Evolutionary conservation across 2,888 invertebrate genomes (phyloP), one percentile per base, ranked within the genome.

Genomic region (Clitarchus hookeri): DNA sequence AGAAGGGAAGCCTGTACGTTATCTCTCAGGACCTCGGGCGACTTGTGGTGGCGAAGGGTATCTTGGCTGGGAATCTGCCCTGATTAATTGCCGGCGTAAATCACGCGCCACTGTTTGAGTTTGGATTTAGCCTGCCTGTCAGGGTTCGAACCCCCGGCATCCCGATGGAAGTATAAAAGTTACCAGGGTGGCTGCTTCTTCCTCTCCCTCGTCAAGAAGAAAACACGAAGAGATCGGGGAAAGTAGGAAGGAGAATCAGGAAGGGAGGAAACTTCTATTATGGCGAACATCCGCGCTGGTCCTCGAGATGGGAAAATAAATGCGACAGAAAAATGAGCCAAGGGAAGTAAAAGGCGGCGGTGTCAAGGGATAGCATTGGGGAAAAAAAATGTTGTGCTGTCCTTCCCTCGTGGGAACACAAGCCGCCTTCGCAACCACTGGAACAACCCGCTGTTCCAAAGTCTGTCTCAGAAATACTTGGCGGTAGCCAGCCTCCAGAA

Each of bases 81-180:
- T 82, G 82, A 82, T 82, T 82, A 82, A 82, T 82, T 82, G 82
- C 82, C 23, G 82, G 82, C 44, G 27, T 82, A 82, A 82, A 82
- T 82, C 82, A 65, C 65, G 19, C 65, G n/a, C 65, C 65, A 2
- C 65, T 65, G 65, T 65, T 65, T 65, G 65, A 65, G 65, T 65
- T 65, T 23, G 65, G 65, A 65, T 65, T 65, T 65, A 65, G 65
- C 65, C 65, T 65, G 65, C 65, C 65, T 65, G 65, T 65, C 65
- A 65, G 16, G 65, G 65, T 65, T 65, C 65, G 65, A 65, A 65
- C 65, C 65, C 65, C 65, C 16, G 65, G 19, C 23, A n/a, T 65
- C 65, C 65, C 65, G 19, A 65, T n/a, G 65, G n/a, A n/a, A 65
- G 65, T 65, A n/a, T 65, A 65, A 65, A 65, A 65, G 65, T 65